Percentiles rank a stretch among this genome's conserved stretches.
Conservation (phyloP, 2,113 vertebrate genomes). For the Lepidothrix coronata region DNA sequence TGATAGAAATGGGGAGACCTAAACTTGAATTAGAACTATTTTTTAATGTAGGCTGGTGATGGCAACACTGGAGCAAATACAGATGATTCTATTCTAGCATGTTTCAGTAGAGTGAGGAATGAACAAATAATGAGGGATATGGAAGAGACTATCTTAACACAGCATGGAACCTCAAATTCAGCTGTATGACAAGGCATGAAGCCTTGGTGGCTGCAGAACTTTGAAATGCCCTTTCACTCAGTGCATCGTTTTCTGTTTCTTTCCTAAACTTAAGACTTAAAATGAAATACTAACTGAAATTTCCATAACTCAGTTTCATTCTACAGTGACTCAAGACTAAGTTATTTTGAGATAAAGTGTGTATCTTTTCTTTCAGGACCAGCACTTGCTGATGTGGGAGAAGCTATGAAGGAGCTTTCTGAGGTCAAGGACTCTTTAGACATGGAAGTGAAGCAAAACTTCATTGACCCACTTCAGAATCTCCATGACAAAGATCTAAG, state of each 20-base stretch:
- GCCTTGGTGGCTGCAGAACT: not conserved
- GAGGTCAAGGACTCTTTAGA: constrained; percentile 97
- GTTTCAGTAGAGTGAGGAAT: not conserved
- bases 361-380: constrained; percentile 74
- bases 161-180: not conserved
- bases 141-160: not conserved
- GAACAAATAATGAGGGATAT: fast-evolving
- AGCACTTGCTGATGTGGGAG: constrained; percentile 89
- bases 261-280: not conserved
- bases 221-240: not conserved
- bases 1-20: not conserved
- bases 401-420: constrained; percentile 91
- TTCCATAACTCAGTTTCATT: not conserved
- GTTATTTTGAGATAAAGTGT: not conserved
- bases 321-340: not conserved
- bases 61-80: not conserved
- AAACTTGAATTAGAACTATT: not conserved
- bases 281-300: not conserved
- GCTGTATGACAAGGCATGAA: not conserved
- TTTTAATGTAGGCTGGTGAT: not conserved
- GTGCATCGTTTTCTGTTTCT: not conserved
- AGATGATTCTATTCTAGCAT: not conserved
- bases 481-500: constrained; percentile 97
- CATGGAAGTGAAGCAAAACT: constrained; percentile 99
- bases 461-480: constrained; percentile 95